These are phyloP conservation scores for Larimichthys crocea DNA, from an alignment of 2,113 vertebrate genomes.

Conservation along the genomic window DNA sequence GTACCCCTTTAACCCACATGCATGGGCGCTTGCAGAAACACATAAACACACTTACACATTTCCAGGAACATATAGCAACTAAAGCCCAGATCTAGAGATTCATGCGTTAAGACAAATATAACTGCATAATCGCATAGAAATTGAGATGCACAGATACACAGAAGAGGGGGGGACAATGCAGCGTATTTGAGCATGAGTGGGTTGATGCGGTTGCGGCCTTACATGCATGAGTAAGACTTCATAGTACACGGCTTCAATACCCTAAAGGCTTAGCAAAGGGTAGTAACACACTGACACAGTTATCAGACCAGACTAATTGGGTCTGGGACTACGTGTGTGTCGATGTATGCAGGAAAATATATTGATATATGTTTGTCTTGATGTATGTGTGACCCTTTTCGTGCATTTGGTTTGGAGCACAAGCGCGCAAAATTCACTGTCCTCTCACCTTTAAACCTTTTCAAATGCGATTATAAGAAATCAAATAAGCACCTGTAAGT, in stretches of 20 bases:
- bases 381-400: conserved; percentile 35
- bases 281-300: conserved; percentile 81
- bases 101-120: not conserved
- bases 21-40: not conserved
- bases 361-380: conserved; percentile 17
- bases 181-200: conserved; percentile 60
- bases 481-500: not conserved
- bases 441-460: conserved; percentile 2
- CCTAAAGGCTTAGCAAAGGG: conserved; percentile 64
- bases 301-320: conserved; percentile 76
- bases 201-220: conserved; percentile 67
- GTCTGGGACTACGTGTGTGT: conserved; percentile 44
- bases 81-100: not conserved
- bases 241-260: conserved; percentile 61
- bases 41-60: not conserved
- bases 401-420: not conserved
- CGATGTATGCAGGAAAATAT: not conserved
- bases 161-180: not conserved
- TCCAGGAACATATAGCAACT: not conserved
- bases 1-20: conserved; percentile 6
- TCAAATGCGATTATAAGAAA: not conserved
- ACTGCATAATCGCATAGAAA: not conserved
- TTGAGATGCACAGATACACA: not conserved
- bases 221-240: conserved; percentile 79
- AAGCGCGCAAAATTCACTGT: not conserved